Percentiles rank a stretch among this genome's conserved stretches.
These are phyloP conservation scores for Chelon labrosus DNA, from an alignment of 2,797 vertebrate genomes.

Conservation along the genomic window DNA sequence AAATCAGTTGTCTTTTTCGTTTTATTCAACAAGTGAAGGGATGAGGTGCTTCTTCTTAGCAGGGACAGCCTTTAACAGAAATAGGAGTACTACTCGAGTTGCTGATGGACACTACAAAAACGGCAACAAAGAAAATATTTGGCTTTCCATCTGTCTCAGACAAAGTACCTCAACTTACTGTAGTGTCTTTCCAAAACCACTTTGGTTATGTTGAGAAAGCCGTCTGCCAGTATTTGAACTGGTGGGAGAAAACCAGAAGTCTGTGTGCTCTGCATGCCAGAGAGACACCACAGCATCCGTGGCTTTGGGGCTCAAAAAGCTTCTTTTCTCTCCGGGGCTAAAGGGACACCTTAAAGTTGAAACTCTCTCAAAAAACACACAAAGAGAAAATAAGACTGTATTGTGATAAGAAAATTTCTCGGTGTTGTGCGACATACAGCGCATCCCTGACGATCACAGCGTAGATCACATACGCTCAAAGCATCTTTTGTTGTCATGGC, in stretches of 20 bases:
- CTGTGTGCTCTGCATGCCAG: slow-evolving; percentile 41
- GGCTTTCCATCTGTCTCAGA: slow-evolving; percentile 54
- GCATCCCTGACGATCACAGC: not conserved
- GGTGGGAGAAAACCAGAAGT: slow-evolving; percentile 51
- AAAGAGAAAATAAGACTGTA: not conserved
- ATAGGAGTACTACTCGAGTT: not conserved
- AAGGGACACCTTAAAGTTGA: slow-evolving; percentile 14
- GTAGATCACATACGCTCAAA: not conserved
- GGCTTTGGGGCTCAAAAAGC: slow-evolving; percentile 33
- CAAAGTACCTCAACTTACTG: slow-evolving; percentile 53
- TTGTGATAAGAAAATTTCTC: slow-evolving; percentile 11
- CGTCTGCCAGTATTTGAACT: slow-evolving; percentile 50
- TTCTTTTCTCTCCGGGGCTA: slow-evolving; percentile 31
- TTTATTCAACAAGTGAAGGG: not conserved
- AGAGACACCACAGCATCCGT: slow-evolving; percentile 61
- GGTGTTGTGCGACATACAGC: not conserved
- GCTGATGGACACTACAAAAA: slow-evolving; percentile 29
- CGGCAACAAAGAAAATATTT: slow-evolving; percentile 60
- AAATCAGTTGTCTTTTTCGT: not conserved
- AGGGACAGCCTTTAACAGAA: not conserved
- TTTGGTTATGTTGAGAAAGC: slow-evolving; percentile 54
- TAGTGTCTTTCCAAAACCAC: slow-evolving; percentile 61
- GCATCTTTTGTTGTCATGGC: slow-evolving; percentile 6
- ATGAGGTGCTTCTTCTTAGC: slow-evolving; percentile 3
- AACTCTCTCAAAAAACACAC: slow-evolving; percentile 25